Evolutionary conservation across 2,113 vertebrate species (phyloP), one percentile per base, ranked within the genome.

Genomic region (Passer domesticus): DNA sequence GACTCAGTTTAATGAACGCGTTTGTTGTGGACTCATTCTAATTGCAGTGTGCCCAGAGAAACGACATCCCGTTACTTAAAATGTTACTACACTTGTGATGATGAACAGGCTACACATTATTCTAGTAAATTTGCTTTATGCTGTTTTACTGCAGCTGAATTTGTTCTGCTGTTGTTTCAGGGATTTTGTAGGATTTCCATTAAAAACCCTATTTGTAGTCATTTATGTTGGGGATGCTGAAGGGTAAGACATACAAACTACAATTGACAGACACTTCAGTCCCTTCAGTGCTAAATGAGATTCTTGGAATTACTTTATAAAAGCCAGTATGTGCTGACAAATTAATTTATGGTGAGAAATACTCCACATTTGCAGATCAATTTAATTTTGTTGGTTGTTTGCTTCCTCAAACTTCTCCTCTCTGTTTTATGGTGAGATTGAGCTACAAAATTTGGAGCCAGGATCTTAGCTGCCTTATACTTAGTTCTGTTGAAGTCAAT

Each of bases 1-100:
- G 13, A 56, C 88, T 89, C 68, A 69, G 69, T 78, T 92, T 92
- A 94, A 96, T 81, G 82, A 96, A 72, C 50, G 53, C 10, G 73
- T 91, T 95, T 87, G 10, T 86, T 73, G 47, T 73, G 66, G 76
- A 81, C 30, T 76, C 82, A 46, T 92, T 92, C 28, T 96, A 94
- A 96, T 92, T 94, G 66, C 62, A 88, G 24, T 62, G 41, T 75
- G 37, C 79, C n/a, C 30, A 78, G 89, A n/a, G 37, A 95, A 53
- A 35, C 92, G 80, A 72, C 12, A 83, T 73, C 55, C 28, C 0
- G 0, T 94, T 87, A 90, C 60, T 92, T 90, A 78, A 72, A 94
- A 83, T 68, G 73, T 64, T 89, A 9, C 59, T 79, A 41, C 16
- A 91, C 23, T 94, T 90, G 89, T 66, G 50, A 60, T 92, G 94